phyloP scores from a whole-genome alignment of 2,888 invertebrate genomes.

The Trissoscelio sp. region DNA sequence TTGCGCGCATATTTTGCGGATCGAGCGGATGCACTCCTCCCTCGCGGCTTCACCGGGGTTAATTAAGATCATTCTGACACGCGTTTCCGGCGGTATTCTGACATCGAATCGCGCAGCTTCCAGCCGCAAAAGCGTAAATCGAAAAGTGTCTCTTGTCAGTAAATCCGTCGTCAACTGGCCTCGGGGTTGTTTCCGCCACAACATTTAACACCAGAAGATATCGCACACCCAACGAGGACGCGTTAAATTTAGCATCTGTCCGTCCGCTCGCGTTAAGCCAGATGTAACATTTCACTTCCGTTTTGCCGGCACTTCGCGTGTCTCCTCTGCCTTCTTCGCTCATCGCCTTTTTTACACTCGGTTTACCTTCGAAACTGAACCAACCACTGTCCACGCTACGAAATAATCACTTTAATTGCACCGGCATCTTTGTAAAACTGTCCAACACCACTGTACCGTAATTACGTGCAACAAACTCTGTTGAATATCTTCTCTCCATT shows the following conservation, averaged over 20 bases:
- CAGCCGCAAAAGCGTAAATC: constrained; percentile 35
- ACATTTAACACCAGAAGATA: constrained; percentile 65
- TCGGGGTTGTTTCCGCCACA: constrained; percentile 57
- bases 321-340: constrained; percentile 49
- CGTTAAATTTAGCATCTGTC: constrained; percentile 77
- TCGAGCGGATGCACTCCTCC: constrained; percentile 58
- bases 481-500: constrained; percentile 1
- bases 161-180: constrained; percentile 60
- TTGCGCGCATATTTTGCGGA: constrained; percentile 56
- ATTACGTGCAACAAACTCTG: constrained; percentile 35
- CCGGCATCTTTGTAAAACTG: constrained; percentile 51
- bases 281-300: constrained; percentile 82
- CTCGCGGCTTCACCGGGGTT: constrained; percentile 39
- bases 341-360: constrained; percentile 51
- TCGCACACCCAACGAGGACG: constrained; percentile 73
- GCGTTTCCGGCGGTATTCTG: constrained; percentile 61
- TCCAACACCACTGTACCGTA: constrained; percentile 33
- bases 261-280: constrained; percentile 78
- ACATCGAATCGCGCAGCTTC: constrained; percentile 36
- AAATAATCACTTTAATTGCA: constrained; percentile 72
- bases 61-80: constrained; percentile 68
- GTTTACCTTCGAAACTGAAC: constrained; percentile 55
- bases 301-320: constrained; percentile 70
- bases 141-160: constrained; percentile 56
- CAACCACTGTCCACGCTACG: constrained; percentile 57